phyloP scores from a whole-genome alignment of 2,113 vertebrate species.

The Manacus vitellinus region DNA sequence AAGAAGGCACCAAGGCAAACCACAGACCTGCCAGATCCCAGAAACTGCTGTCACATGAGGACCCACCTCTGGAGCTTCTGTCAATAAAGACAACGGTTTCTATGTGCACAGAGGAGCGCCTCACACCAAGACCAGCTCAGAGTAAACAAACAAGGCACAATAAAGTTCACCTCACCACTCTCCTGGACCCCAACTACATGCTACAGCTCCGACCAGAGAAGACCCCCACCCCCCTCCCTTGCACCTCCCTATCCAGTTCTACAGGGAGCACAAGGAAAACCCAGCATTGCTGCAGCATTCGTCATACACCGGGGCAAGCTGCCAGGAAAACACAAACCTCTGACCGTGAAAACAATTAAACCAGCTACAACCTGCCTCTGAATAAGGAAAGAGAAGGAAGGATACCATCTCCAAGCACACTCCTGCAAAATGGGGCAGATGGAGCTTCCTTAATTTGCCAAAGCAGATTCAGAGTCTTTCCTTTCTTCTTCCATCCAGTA shows the following conservation, averaged over 20 bases:
- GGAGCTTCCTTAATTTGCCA: background rate
- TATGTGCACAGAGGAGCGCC: conserved; percentile 79
- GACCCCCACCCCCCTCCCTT: background rate
- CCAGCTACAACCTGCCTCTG: conserved; percentile 39
- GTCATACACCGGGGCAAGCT: conserved; percentile 33
- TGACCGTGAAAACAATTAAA: conserved; percentile 45
- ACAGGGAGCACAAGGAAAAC: conserved; percentile 39
- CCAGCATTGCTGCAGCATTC: conserved; percentile 45
- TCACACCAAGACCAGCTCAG: conserved; percentile 67
- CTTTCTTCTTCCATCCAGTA: background rate
- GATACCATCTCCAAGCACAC: conserved; percentile 19
- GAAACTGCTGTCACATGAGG: conserved; percentile 73
- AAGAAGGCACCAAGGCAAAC: conserved; percentile 33
- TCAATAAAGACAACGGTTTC: conserved; percentile 82
- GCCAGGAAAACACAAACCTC: conserved; percentile 44
- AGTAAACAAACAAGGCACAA: conserved; percentile 74
- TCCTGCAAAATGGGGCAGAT: conserved; percentile 29
- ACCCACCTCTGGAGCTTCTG: conserved; percentile 70
- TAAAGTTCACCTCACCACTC: conserved; percentile 62
- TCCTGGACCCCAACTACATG: conserved; percentile 9
- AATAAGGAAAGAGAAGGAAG: conserved; percentile 21
- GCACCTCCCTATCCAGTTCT: conserved; percentile 57
- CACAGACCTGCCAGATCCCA: conserved; percentile 45
- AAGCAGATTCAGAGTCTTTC: background rate
- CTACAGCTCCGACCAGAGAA: conserved; percentile 4